Evolutionary conservation across 2,888 invertebrate genomes (phyloP), one percentile per base, ranked within the genome.

Genomic region (Pemphredon lugubris): DNA sequence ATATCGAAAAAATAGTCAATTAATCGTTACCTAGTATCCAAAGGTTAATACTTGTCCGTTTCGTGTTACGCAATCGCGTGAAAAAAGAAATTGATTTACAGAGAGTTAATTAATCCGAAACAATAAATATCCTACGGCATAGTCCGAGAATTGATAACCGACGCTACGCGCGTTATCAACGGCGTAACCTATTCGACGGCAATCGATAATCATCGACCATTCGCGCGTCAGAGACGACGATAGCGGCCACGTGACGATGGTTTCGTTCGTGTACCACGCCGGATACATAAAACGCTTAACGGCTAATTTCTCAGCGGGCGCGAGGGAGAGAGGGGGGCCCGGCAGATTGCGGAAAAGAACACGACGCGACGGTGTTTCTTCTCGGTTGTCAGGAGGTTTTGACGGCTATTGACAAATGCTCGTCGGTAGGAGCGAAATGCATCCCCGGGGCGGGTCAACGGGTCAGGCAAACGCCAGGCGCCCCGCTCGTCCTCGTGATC

Each of bases 231-330:
- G 50, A 61, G 45, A 68, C 59, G 47, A 70, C 54, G n/a, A 21
- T 30, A 40, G 42, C 26, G 4, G 73, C 67, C 77, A 78, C 79
- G 77, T 76, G 79, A 82, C 63, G 40, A 63, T 23, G 61, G 51
- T 20, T 57, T 57, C 47, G 37, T 64, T 50, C 68, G 26, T 58
- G 71, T 59, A 26, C 42, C 39, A 30, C 20, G 53, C 79, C 80
- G 87, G 87, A 87, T 84, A 79, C 84, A 86, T 86, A 88, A 86
- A 87, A 84, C 86, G 84, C 82, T 86, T 87, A 82, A 83, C 84
- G 76, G 73, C 84, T 86, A 86, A 87, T 87, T 85, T 87, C 82
- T 82, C 81, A 77, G 82, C 74, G 79, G 79, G 81, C 77, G 75
- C 70, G 61, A 60, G 73, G 34, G 45, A 26, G 20, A 44, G 30